Evolutionary conservation across 2,888 invertebrate species (phyloP).

Genomic region (Halictus ligatus): DNA sequence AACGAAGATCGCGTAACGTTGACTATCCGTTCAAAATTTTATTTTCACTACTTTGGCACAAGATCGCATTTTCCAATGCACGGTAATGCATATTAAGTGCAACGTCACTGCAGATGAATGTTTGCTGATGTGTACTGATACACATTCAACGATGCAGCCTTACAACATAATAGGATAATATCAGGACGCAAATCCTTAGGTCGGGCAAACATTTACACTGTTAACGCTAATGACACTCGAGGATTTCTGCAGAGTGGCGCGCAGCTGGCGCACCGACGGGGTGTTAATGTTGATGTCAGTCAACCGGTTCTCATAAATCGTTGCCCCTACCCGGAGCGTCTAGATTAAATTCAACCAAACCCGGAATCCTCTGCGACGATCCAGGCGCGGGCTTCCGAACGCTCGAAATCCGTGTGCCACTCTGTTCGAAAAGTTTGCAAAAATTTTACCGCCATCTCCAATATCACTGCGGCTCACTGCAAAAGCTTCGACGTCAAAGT

Average conservation of each 20-base stretch:
- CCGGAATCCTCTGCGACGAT: neutral
- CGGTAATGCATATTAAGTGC: neutral
- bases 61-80: neutral
- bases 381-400: neutral
- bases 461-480: no score
- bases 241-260: constrained; percentile 55
- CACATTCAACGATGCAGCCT: neutral
- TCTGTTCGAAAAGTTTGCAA: neutral
- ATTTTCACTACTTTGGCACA: neutral
- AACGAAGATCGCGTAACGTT: neutral
- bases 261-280: constrained; percentile 35
- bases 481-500: neutral
- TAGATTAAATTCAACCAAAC: constrained; percentile 27
- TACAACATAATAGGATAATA: constrained; percentile 18
- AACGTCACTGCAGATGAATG: neutral
- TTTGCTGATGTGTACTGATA: neutral
- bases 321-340: neutral
- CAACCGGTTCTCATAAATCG: constrained; percentile 58
- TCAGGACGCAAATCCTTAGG: constrained; percentile 42
- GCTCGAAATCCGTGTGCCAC: neutral
- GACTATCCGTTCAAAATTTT: neutral
- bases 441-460: neutral
- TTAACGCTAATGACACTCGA: constrained; percentile 58
- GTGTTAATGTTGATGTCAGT: constrained; percentile 56
- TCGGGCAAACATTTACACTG: constrained; percentile 60